Evolutionary conservation across 2,888 invertebrate genomes (phyloP).

Genomic region (Podabrus alpinus): DNA sequence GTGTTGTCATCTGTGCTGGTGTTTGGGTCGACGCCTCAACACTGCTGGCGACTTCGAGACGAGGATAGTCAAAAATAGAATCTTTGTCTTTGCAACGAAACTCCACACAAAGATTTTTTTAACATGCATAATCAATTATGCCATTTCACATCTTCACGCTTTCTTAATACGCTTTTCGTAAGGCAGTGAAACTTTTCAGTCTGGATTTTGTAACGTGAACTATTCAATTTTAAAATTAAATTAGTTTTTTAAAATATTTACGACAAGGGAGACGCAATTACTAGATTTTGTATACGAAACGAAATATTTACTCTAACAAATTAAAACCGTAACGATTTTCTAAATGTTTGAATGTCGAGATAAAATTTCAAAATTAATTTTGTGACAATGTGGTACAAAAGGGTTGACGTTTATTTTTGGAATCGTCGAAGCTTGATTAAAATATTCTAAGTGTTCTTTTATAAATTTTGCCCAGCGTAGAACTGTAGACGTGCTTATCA

Average conservation of each 20-base stretch:
- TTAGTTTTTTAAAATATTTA: neutral
- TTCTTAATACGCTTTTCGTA: neutral
- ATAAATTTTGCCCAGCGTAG: neutral
- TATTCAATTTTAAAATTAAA: neutral
- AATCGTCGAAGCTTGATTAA: neutral
- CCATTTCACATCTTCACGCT: neutral
- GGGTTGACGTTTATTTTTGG: neutral
- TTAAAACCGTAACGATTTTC: neutral
- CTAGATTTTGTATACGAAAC: neutral
- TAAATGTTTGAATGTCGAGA: neutral
- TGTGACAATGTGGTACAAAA: neutral
- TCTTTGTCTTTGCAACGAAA: slow-evolving; percentile 10
- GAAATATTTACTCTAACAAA: neutral
- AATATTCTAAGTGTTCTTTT: neutral
- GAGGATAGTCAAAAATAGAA: slow-evolving; percentile 25
- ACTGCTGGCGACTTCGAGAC: slow-evolving; percentile 24
- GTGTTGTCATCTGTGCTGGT: slow-evolving; percentile 15
- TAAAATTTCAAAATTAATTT: neutral
- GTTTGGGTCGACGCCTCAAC: slow-evolving; percentile 24
- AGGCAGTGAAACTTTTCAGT: neutral
- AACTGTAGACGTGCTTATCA: no score
- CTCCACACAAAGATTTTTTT: neutral
- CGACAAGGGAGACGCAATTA: neutral
- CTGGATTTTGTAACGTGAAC: neutral
- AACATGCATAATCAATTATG: neutral